A percentile compares a stretch with the other conserved stretches of the same genome.
phyloP scores from a whole-genome alignment of 2,888 invertebrate genomes.

The Orthosia gothica region DNA sequence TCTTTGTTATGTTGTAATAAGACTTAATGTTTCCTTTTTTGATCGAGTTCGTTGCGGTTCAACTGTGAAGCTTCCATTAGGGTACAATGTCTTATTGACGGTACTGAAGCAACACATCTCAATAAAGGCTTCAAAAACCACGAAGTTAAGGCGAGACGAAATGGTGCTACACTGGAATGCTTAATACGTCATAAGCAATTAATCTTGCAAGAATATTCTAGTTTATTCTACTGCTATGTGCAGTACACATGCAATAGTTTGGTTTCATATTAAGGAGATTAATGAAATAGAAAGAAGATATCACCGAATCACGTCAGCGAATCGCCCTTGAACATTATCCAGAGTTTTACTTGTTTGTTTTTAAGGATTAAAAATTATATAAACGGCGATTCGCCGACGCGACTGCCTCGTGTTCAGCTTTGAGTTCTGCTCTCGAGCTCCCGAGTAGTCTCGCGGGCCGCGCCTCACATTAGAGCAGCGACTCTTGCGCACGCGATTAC shows the following conservation, averaged over 20 bases:
- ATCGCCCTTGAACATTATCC: too few relatives aligned
- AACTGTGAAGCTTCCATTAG: neutral
- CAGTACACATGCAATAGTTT: neutral
- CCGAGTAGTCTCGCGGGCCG: neutral
- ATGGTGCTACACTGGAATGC: neutral
- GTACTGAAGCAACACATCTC: neutral
- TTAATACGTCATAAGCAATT: neutral
- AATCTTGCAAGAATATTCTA: too few relatives aligned
- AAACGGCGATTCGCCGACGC: too few relatives aligned
- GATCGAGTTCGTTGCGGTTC: slow-evolving; percentile 8
- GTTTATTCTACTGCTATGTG: too few relatives aligned
- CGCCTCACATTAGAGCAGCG: neutral
- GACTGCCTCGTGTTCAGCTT: neutral
- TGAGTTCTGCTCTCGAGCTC: neutral
- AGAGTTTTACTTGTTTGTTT: too few relatives aligned
- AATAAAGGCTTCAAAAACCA: neutral
- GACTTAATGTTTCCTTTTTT: slow-evolving; percentile 22
- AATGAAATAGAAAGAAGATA: too few relatives aligned
- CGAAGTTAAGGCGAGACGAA: neutral
- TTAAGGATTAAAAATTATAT: too few relatives aligned
- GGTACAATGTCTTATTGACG: too few relatives aligned
- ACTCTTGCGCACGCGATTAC: neutral
- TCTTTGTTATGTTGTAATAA: slow-evolving; percentile 1
- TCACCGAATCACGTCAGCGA: too few relatives aligned
- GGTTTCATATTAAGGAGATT: too few relatives aligned